A percentile compares a stretch with the other conserved stretches of the same genome.
Evolutionary conservation across 2,113 vertebrate species (phyloP).

Genomic region (Caracal caracal): DNA sequence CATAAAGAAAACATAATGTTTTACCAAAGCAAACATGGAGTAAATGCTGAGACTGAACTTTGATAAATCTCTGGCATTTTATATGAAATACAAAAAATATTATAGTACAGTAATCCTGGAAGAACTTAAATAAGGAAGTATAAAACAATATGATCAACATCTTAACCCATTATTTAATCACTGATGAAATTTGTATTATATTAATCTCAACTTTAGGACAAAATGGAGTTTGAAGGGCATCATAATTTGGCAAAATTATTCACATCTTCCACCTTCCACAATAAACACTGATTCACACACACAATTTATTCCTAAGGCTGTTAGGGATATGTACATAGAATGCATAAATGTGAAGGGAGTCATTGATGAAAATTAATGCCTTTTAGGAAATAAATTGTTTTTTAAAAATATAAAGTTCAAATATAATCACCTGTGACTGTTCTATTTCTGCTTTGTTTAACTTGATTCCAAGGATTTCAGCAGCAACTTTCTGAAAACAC

Average conservation of each 20-base stretch:
- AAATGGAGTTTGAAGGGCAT: not conserved
- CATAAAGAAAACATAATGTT: not conserved
- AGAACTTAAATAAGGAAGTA: slow-evolving; percentile 4
- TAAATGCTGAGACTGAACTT: not conserved
- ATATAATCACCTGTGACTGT: slow-evolving; percentile 96
- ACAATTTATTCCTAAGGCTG: not conserved
- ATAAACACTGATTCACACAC: not conserved
- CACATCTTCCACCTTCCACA: not conserved
- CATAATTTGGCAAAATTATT: not conserved
- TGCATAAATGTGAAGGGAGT: not conserved
- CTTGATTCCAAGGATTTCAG: slow-evolving; percentile 97
- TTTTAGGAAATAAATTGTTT: slow-evolving; percentile 52
- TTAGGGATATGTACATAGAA: not conserved
- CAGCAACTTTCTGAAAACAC: slow-evolving; percentile 98
- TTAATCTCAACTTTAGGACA: not conserved
- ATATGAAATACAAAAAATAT: not conserved
- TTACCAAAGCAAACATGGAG: not conserved
- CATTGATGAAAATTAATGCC: not conserved
- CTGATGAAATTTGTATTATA: not conserved
- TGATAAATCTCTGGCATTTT: not conserved
- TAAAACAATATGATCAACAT: not conserved
- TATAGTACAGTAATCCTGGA: not conserved
- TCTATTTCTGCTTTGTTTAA: slow-evolving; percentile 99
- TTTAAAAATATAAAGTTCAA: slow-evolving; percentile 66
- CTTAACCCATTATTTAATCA: not conserved